Conservation (phyloP, 1,140 invertebrate species). For the Meloidogyne floridensis region DNA sequence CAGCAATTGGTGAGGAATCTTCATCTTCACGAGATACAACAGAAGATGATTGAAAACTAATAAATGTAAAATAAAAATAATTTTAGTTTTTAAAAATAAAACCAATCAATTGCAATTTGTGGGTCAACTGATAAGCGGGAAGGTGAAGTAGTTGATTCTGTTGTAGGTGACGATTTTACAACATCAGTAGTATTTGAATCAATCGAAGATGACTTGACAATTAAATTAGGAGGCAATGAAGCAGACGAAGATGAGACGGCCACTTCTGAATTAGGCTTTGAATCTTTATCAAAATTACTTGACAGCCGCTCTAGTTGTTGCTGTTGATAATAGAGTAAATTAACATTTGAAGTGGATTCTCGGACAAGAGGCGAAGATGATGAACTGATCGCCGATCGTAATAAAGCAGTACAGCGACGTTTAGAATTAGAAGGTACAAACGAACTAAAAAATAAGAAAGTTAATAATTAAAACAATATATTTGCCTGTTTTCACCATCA, state of each 20-base stretch:
- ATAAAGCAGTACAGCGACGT: neutral
- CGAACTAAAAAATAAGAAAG: neutral
- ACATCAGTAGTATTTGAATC: no score
- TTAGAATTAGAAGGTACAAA: neutral
- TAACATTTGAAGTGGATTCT: slow-evolving; percentile 7
- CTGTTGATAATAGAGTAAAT: neutral
- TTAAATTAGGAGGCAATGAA: neutral
- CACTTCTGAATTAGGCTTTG: neutral
- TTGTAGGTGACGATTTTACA: neutral
- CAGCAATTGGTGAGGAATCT: slow-evolving; percentile 29
- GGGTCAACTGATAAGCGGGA: slow-evolving; percentile 26
- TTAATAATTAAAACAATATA: neutral
- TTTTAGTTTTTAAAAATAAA: neutral
- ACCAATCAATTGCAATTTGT: slow-evolving; percentile 15
- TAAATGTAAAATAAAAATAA: slow-evolving; percentile 3
- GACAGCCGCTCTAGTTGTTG: neutral
- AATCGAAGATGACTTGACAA: no score
- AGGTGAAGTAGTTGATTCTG: neutral
- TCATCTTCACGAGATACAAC: slow-evolving; percentile 27
- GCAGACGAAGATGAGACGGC: neutral
- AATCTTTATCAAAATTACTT: neutral
- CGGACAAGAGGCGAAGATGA: slow-evolving; percentile 20
- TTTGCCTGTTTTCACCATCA: slow-evolving; percentile 46
- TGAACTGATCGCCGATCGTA: slow-evolving; percentile 5
- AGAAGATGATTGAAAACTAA: slow-evolving; percentile 29